Percentiles rank a stretch among this genome's conserved stretches.
Conservation (phyloP, 2,888 invertebrate genomes). For the Hylaea fasciaria region DNA sequence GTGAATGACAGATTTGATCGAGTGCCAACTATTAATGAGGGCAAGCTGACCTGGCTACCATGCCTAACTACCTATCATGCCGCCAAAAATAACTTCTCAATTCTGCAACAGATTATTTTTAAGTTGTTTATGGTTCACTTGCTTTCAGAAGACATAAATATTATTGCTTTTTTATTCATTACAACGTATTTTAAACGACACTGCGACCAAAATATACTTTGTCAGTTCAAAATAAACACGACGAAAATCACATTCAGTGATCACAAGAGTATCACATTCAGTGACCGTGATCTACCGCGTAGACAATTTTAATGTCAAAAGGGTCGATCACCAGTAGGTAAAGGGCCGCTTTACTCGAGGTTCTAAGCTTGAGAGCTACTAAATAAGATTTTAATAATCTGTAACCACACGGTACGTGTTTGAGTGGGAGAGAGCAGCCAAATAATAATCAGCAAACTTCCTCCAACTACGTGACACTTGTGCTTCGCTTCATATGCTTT, state of each 20-base stretch:
- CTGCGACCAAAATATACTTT: conserved; percentile 1
- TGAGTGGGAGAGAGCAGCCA: conserved; percentile 56
- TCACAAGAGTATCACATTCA: not conserved
- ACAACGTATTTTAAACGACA: conserved; percentile 1
- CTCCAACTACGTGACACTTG: conserved; percentile 62
- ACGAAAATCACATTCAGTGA: not conserved
- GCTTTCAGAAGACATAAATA: conserved; percentile 20
- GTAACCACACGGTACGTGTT: conserved; percentile 56
- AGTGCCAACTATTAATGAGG: conserved; percentile 63
- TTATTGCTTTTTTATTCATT: conserved; percentile 12
- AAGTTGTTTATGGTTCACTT: conserved; percentile 26
- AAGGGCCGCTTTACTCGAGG: not conserved
- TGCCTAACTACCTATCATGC: conserved; percentile 46
- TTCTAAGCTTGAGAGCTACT: not conserved
- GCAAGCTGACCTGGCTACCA: conserved; percentile 51
- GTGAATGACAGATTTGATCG: conserved; percentile 63
- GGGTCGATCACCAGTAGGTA: conserved; percentile 1
- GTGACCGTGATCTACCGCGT: not conserved
- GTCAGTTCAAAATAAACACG: not conserved
- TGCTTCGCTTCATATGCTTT: conserved; percentile 52
- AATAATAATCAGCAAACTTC: conserved; percentile 67
- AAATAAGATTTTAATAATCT: conserved; percentile 44
- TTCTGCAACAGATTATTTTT: conserved; percentile 35
- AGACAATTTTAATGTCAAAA: conserved; percentile 10
- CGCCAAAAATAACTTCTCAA: conserved; percentile 44